Conservation (phyloP, 2,797 vertebrate species). For the Lagodon rhomboides region DNA sequence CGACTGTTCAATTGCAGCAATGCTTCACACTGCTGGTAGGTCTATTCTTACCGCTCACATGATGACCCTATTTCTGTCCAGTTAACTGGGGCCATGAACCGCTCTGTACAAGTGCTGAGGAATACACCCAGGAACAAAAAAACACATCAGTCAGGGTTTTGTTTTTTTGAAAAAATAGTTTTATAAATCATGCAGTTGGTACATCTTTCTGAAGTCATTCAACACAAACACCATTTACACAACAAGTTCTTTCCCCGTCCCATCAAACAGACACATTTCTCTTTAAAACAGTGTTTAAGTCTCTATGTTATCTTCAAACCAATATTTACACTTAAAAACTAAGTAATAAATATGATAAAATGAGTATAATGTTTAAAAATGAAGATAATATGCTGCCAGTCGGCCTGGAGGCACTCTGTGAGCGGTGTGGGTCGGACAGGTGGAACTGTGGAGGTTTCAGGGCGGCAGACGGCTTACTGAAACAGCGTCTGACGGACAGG, state of each 20-base stretch:
- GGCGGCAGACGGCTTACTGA: conserved; percentile 45
- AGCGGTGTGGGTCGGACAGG: conserved; percentile 20
- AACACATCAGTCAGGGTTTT: not conserved
- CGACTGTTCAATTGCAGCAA: conserved; percentile 24
- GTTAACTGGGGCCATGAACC: not conserved
- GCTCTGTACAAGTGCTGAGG: conserved; percentile 4
- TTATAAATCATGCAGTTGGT: conserved; percentile 85
- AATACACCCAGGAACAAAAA: conserved; percentile 26
- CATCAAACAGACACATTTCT: conserved; percentile 40
- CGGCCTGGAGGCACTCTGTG: conserved; percentile 60
- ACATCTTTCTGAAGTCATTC: conserved; percentile 64
- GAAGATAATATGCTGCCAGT: conserved; percentile 73
- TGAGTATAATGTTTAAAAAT: conserved; percentile 65
- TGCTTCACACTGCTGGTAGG: conserved; percentile 1
- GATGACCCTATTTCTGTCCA: conserved; percentile 62
- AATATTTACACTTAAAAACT: conserved; percentile 79
- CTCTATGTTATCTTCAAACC: conserved; percentile 57
- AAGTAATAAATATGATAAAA: conserved; percentile 83
- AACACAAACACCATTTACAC: conserved; percentile 66
- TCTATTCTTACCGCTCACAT: conserved; percentile 77
- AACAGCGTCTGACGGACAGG: conserved; percentile 35
- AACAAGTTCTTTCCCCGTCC: conserved; percentile 19
- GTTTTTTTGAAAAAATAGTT: conserved; percentile 80
- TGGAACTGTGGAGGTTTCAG: conserved; percentile 41
- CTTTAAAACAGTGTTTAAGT: conserved; percentile 49